These are phyloP conservation scores for Eubasilissa splendida DNA, from an alignment of 2,888 invertebrate genomes.

Conservation along the genomic window DNA sequence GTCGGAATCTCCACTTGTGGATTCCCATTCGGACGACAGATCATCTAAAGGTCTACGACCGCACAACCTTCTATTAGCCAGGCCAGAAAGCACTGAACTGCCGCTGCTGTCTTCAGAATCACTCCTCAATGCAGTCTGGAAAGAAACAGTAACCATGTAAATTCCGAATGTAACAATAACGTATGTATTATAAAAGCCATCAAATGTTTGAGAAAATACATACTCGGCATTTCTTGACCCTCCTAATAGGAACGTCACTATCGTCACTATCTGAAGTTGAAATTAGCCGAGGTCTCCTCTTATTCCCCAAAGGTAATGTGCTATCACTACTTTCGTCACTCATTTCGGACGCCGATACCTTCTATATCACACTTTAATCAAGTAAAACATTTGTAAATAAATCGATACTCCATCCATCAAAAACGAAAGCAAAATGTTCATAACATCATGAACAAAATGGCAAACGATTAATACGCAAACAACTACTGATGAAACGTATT, in stretches of 20 bases:
- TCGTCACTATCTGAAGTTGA: slow-evolving; percentile 42
- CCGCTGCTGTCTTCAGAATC: slow-evolving; percentile 21
- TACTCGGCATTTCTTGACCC: slow-evolving; percentile 41
- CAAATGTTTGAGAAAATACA: slow-evolving; percentile 22
- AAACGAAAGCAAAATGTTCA: slow-evolving; percentile 31
- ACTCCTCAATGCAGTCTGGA: slow-evolving; percentile 23
- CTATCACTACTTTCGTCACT: slow-evolving; percentile 47
- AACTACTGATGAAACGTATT: not conserved
- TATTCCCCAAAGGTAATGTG: slow-evolving; percentile 31
- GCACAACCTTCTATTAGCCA: slow-evolving; percentile 7
- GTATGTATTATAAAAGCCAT: not conserved
- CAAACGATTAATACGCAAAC: slow-evolving; percentile 40
- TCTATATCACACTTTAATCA: slow-evolving; percentile 24
- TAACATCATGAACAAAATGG: slow-evolving; percentile 52
- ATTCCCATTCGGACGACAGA: slow-evolving; percentile 18
- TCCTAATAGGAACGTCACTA: slow-evolving; percentile 45
- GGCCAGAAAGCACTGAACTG: slow-evolving; percentile 6
- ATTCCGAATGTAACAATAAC: not conserved
- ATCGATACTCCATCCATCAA: slow-evolving; percentile 32
- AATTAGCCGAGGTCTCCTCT: slow-evolving; percentile 39
- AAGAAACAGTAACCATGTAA: slow-evolving; percentile 1
- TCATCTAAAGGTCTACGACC: not conserved
- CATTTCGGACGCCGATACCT: slow-evolving; percentile 39
- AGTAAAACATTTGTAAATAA: slow-evolving; percentile 43
- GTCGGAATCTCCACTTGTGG: slow-evolving; percentile 22